These are phyloP conservation scores for Drosophila longiperda DNA, from an alignment of 2,888 invertebrate genomes.

Conservation along the genomic window DNA sequence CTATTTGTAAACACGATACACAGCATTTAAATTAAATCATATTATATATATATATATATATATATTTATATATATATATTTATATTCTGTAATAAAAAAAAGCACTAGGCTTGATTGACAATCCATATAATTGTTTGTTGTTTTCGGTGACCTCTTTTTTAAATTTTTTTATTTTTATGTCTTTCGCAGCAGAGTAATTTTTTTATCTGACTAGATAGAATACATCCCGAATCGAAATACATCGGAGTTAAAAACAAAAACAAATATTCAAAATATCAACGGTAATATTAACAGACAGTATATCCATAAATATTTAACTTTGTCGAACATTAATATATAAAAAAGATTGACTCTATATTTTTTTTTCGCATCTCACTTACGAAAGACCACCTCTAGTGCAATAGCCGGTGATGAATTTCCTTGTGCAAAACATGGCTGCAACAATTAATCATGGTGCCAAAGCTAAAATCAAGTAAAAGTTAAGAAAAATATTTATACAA, in stretches of 20 bases:
- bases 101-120: background rate
- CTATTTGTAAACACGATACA: background rate
- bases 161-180: background rate
- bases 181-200: background rate
- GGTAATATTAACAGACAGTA: background rate
- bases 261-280: background rate
- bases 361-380: background rate
- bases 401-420: conserved; percentile 17
- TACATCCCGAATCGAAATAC: background rate
- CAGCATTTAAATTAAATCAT: background rate
- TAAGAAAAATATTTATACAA: background rate
- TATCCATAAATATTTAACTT: too few species aligned
- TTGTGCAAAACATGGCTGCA: conserved; percentile 24
- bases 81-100: background rate
- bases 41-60: background rate
- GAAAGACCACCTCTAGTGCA: conserved; percentile 26
- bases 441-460: conserved; percentile 42
- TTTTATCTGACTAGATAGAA: too few species aligned
- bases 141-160: background rate
- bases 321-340: background rate
- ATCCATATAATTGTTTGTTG: background rate
- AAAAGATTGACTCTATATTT: background rate
- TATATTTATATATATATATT: background rate
- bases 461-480: conserved; percentile 3
- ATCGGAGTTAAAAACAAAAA: background rate